These are phyloP conservation scores for Drosophila diplacantha DNA, from an alignment of 2,888 invertebrate species.

Conservation along the genomic window DNA sequence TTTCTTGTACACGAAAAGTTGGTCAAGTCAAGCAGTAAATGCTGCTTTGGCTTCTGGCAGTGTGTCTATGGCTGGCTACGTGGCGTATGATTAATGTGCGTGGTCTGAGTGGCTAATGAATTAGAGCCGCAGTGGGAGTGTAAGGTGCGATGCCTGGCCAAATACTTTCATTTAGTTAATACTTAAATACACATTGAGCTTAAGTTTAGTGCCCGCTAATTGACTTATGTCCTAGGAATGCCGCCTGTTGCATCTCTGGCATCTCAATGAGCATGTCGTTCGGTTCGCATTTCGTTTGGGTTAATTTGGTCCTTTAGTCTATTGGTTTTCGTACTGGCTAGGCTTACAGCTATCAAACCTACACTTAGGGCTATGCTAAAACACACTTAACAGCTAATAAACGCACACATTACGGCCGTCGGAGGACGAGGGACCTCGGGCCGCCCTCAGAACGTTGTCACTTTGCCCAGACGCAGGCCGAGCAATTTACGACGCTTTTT, in stretches of 20 bases:
- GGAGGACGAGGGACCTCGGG: slow-evolving; percentile 6
- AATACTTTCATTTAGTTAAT: slow-evolving; percentile 66
- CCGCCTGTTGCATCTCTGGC: slow-evolving; percentile 47
- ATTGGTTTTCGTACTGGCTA: slow-evolving; percentile 63
- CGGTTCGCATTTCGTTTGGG: slow-evolving; percentile 51
- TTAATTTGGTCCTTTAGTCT: slow-evolving; percentile 67
- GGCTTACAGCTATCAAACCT: slow-evolving; percentile 39
- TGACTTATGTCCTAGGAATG: slow-evolving; percentile 57
- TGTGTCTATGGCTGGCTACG: slow-evolving; percentile 26
- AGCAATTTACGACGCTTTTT: slow-evolving; percentile 85
- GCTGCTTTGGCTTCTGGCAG: slow-evolving; percentile 43
- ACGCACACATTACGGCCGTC: slow-evolving; percentile 63
- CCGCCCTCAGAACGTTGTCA: slow-evolving; percentile 82
- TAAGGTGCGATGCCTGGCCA: slow-evolving; percentile 15
- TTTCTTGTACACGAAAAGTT: slow-evolving; percentile 67
- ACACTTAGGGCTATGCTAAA: slow-evolving; percentile 42
- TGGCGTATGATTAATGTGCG: slow-evolving; percentile 62
- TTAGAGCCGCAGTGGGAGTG: slow-evolving; percentile 36
- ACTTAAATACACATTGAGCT: slow-evolving; percentile 71
- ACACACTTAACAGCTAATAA: slow-evolving; percentile 68
- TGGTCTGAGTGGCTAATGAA: slow-evolving; percentile 56
- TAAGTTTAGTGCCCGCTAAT: slow-evolving; percentile 58
- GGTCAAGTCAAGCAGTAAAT: slow-evolving; percentile 66
- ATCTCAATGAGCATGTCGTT: slow-evolving; percentile 69
- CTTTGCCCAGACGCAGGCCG: slow-evolving; percentile 84